phyloP scores from a whole-genome alignment of 2,113 vertebrate species.

The Grallaria varia region DNA sequence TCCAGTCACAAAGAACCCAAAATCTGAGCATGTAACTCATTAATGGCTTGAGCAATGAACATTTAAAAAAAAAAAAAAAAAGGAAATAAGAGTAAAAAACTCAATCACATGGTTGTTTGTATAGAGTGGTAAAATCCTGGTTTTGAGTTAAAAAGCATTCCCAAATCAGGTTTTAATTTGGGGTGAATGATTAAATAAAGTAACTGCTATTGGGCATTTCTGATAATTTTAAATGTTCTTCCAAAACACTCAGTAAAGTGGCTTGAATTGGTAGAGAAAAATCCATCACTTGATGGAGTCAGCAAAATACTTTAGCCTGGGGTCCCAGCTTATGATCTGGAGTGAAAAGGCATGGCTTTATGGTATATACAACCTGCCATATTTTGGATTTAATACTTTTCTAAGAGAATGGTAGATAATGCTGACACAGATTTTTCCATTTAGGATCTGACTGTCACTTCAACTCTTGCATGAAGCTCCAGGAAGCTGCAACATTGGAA shows the following conservation, averaged over 20 bases:
- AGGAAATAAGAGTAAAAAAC: neutral
- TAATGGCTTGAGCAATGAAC: neutral
- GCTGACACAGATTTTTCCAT: neutral
- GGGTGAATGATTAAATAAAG: neutral
- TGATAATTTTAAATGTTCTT: neutral
- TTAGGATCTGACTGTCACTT: neutral
- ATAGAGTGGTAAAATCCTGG: neutral
- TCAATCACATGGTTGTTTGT: neutral
- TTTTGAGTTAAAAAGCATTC: neutral
- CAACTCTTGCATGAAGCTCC: neutral
- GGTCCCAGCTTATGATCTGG: neutral
- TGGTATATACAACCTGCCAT: neutral
- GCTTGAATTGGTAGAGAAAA: neutral
- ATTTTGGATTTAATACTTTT: neutral
- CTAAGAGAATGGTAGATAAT: neutral
- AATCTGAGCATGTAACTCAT: neutral
- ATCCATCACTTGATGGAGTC: neutral
- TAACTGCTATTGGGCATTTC: neutral
- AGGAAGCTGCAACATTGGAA: neutral
- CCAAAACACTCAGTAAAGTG: neutral
- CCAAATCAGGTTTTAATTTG: neutral
- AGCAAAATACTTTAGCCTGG: neutral
- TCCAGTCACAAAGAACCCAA: neutral
- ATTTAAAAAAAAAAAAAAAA: neutral
- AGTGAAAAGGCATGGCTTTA: neutral